Conservation (phyloP, 2,797 vertebrate species). For the Cheracebus regulus region DNA sequence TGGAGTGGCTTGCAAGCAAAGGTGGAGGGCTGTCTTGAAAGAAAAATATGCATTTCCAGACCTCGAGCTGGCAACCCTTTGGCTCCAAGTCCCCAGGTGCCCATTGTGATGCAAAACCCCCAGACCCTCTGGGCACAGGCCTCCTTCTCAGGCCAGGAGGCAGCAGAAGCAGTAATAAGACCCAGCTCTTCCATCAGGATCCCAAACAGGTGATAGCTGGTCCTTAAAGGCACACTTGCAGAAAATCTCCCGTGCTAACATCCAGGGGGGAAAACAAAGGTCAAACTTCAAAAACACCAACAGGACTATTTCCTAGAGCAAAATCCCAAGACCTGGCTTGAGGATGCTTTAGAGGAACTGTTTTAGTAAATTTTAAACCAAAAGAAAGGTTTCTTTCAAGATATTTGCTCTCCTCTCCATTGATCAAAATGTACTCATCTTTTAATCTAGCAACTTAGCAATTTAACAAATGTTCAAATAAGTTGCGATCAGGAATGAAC, state of each 20-base stretch:
- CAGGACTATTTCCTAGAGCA: constrained; percentile 25
- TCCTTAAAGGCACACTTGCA: background rate
- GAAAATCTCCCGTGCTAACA: constrained; percentile 14
- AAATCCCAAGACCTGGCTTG: background rate
- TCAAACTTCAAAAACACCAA: constrained; percentile 64
- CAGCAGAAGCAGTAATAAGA: background rate
- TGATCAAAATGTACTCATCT: background rate
- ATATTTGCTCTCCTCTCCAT: background rate
- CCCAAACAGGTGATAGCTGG: background rate
- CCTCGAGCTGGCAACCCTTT: rapidly evolving
- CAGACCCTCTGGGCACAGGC: background rate
- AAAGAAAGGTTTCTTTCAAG: background rate
- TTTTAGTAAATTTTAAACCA: background rate
- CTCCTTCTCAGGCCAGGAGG: background rate
- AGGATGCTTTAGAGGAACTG: background rate
- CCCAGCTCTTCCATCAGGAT: background rate
- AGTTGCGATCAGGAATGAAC: constrained; percentile 65
- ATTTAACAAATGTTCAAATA: constrained; percentile 42
- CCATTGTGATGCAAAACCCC: background rate
- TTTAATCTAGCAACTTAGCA: constrained; percentile 37
- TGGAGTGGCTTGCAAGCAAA: background rate
- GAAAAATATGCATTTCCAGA: background rate
- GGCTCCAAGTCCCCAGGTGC: rapidly evolving
- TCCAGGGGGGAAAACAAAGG: background rate
- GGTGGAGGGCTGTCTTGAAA: background rate